A percentile compares a stretch with the other conserved stretches of the same genome.
Conservation (phyloP, 2,888 invertebrate species). For the Cerastoderma edule region DNA sequence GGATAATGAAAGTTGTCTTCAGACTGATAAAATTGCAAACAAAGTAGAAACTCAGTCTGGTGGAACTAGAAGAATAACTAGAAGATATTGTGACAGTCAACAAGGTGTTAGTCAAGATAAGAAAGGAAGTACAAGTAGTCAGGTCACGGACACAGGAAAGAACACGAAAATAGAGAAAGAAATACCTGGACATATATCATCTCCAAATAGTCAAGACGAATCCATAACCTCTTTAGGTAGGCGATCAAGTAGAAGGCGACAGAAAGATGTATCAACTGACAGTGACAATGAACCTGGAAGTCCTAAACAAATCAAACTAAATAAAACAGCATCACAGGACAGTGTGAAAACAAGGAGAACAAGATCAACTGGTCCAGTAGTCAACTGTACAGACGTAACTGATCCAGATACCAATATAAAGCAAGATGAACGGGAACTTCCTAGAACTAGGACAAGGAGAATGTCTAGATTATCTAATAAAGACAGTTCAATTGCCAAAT, state of each 20-base stretch:
- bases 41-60: neutral
- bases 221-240: neutral
- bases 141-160: too few species aligned
- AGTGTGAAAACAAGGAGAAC: conserved; percentile 1
- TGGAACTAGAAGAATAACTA: neutral
- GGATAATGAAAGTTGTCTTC: neutral
- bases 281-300: conserved; percentile 4
- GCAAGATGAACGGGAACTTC: too few species aligned
- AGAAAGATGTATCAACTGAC: neutral
- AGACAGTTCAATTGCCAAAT: too few species aligned
- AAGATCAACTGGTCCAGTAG: conserved; percentile 6
- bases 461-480: too few species aligned
- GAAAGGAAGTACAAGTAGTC: neutral
- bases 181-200: too few species aligned
- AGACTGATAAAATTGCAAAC: neutral
- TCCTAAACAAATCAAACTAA: neutral
- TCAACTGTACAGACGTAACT: too few species aligned
- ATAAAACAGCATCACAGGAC: neutral
- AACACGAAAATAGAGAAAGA: too few species aligned
- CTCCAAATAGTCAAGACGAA: too few species aligned
- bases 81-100: conserved; percentile 5
- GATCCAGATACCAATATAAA: too few species aligned
- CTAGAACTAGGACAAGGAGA: too few species aligned
- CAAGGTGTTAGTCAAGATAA: neutral
- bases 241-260: neutral